Evolutionary conservation across 2,797 vertebrate genomes (phyloP), one percentile per base, ranked within the genome.

Genomic region (Poeciliopsis presidionis): DNA sequence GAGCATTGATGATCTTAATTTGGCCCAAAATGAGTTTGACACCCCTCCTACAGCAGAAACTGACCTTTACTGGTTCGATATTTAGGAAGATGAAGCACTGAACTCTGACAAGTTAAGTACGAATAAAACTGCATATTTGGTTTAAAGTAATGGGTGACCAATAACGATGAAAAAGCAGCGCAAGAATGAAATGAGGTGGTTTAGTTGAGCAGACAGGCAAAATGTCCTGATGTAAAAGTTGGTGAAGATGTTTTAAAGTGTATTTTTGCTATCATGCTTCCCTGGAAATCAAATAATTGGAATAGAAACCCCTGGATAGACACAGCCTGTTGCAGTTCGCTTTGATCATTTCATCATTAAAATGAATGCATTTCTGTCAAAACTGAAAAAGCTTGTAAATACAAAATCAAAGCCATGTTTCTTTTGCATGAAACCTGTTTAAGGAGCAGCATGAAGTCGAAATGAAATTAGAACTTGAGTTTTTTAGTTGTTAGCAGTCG

Each of bases 381-480:
- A 45, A 69, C 36, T 67, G 20, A 20, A 41, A 36, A 65, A 73
- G n/a, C 18, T 57, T 72, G 16, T 16, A 73, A 65, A 69, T 73
- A 16, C 30, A 36, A 73, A 72, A 18, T 1, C 49, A 70, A 75
- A 73, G 28, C 41, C 63, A 0, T 20, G 14, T 11, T 2, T 53
- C 39, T 72, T 16, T 59, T 70, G 72, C 51, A 55, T 1, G 7
- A 65, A 70, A 16, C 16, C 1, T 39, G 14, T 28, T 43, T 53
- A 5, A 1, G n/a, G 18, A 61, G 6, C 28, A 28, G 12, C 28
- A 22, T 41, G 41, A 45, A 20, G 47, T 41, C 16, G 47, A 73
- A 69, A 22, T 43, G 36, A 43, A 41, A 25, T 14, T 43, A 85
- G 41, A 67, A 67, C 39, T 20, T 79, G 78, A 88, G 84, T 67